These are phyloP conservation scores for Brevimyrus niger DNA, from an alignment of 2,113 vertebrate genomes.

Conservation along the genomic window DNA sequence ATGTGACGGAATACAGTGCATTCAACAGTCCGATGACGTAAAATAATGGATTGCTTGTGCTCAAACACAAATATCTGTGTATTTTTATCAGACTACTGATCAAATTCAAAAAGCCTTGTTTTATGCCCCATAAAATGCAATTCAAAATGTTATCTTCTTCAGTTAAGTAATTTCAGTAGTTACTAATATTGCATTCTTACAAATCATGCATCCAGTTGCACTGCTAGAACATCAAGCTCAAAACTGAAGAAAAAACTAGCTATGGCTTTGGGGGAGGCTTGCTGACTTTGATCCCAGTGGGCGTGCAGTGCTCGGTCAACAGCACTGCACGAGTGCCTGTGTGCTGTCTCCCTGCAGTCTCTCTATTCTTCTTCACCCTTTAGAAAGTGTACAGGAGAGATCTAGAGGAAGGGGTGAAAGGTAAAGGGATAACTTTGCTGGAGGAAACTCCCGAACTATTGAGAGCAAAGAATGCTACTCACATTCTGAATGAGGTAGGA, in stretches of 20 bases:
- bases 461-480: slow-evolving; percentile 92
- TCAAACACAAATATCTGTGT: neutral
- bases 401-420: slow-evolving; percentile 93
- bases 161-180: neutral
- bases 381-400: slow-evolving; percentile 97
- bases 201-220: neutral
- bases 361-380: slow-evolving; percentile 57
- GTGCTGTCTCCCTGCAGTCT: slow-evolving; percentile 46
- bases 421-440: slow-evolving; percentile 80
- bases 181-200: neutral
- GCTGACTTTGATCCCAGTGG: neutral
- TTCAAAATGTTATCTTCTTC: neutral
- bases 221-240: neutral
- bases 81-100: slow-evolving; percentile 8
- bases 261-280: neutral
- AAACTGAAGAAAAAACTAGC: neutral
- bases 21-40: neutral
- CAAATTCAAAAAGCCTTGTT: neutral
- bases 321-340: slow-evolving; percentile 31
- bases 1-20: neutral
- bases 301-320: slow-evolving; percentile 7
- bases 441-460: slow-evolving; percentile 94
- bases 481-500: slow-evolving; percentile 90
- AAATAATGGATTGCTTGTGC: neutral
- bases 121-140: neutral